Evolutionary conservation across 92 coral and sea anemone species (phyloP), one percentile per base, ranked within the genome.

Genomic region (Zoanthus gigantus): DNA sequence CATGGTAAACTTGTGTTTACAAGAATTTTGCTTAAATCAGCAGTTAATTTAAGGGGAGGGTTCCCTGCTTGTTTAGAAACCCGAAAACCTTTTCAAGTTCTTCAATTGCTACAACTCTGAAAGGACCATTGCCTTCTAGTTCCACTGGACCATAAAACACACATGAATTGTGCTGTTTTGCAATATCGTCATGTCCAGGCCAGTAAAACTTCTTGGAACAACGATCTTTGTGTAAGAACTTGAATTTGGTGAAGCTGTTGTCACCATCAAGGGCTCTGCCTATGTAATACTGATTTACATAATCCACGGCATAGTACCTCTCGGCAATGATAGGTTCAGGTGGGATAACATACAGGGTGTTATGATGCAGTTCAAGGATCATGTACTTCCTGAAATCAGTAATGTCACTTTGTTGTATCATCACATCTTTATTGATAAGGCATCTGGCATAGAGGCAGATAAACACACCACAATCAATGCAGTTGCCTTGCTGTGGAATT

Each of bases 71-170:
- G 65, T 34, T 32, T 58, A 13, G 72, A 48, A 58, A 58, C 28
- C 65, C 6, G 18, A 84, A 90, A 71, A 86, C 90, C 47, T 84
- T 80, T 90, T 90, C 89, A 76, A 85, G 82, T 79, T 78, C 89
- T 69, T 90, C 82, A 44, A 90, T 29, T 17, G 78, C 82, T 32
- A 42, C 23, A 37, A 86, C 68, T 68, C 75, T 71, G 76, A 86
- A 90, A 15, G 90, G 93, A 72, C 79, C 88, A 79, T 90, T 60
- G 74, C 93, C 90, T 50, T 56, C 30, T 61, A 86, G 76, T 12
- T 32, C 71, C 28, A 90, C 73, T 61, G 90, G 90, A 42, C 93
- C 88, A 80, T 79, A 90, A 47, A 81, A 86, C 14, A 63, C 84
- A 28, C 50, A 79, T 2, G 6, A 14, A 46, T 16, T 28, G 17